Conservation (phyloP, 2,888 invertebrate species). For the Drosophila peninsularis region DNA sequence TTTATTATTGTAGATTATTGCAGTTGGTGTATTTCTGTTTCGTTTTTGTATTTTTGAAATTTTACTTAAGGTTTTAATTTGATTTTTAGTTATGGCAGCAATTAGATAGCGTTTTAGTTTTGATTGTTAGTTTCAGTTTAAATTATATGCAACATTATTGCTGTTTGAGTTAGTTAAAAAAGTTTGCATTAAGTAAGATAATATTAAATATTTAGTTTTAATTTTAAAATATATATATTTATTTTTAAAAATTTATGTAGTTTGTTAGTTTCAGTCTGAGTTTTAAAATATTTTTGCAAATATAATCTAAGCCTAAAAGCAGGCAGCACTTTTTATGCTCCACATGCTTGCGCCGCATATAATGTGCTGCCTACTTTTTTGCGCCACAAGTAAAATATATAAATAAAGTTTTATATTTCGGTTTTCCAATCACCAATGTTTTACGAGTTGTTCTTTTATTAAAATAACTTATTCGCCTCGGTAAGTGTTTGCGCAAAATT, state of each 20-base stretch:
- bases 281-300: too few relatives aligned
- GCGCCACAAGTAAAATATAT: slow-evolving; percentile 14
- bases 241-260: too few relatives aligned
- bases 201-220: not conserved
- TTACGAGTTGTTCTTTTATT: slow-evolving; percentile 35
- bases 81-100: slow-evolving; percentile 40
- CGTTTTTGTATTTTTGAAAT: slow-evolving; percentile 2
- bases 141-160: slow-evolving; percentile 41
- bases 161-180: slow-evolving; percentile 2
- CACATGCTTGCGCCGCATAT: not conserved
- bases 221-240: not conserved
- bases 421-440: not conserved
- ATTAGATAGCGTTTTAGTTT: slow-evolving; percentile 40
- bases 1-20: slow-evolving; percentile 47
- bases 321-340: not conserved
- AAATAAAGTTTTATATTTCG: slow-evolving; percentile 1
- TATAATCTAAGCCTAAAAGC: slow-evolving; percentile 2
- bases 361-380: slow-evolving; percentile 15
- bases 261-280: too few relatives aligned
- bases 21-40: slow-evolving; percentile 27
- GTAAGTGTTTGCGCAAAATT: slow-evolving; percentile 22
- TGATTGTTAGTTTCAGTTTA: slow-evolving; percentile 46
- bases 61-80: slow-evolving; percentile 9
- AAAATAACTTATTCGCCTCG: slow-evolving; percentile 44
- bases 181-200: slow-evolving; percentile 10